Base-by-base conservation (phyloP, 2,797 vertebrate genomes). In the Darevskia mixta region DNA sequence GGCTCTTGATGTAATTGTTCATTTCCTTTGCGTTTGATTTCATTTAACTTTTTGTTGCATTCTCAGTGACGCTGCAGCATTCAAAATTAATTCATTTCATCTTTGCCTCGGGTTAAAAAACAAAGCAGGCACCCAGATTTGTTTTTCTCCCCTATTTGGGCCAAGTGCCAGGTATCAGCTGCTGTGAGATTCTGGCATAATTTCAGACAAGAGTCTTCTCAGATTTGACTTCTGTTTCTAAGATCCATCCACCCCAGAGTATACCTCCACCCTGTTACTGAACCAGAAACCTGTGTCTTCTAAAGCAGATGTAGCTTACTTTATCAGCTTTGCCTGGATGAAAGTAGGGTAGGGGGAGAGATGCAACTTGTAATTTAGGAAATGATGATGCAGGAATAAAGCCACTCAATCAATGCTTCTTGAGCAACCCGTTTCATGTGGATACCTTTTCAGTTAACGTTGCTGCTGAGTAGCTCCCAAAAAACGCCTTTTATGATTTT, bases 231-330 rank as follows among this genome's bases (percentile, higher is more conserved):
- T 1, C 27, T 13, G 23, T 18, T 27, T 35, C 29, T 79, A 88
- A 85, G 86, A 83, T 80, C 49, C 13, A 58, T 87, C 89, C 87
- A 86, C n/a, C 43, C 88, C 81, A 92, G 92, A 92, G 87, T 91
- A 87, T 5, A 83, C 91, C 90, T 94, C 92, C 91, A 88, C 91
- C 94, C 86, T 91, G 90, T 94, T 94, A 88, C 91, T 87, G 90
- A 90, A 83, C 71, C 32, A 90, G 82, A 93, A 90, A 93, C 82
- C 38, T 89, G 76, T 0, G 43, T 49, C 18, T 73, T 90, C 76
- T 23, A n/a, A 85, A 90, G 58, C 8, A 81, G 64, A 9, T 90
- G 23, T 45, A 41, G 5, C 55, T 20, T 20, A 20, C 66, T 86
- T 87, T 79, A 61, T 79, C 76, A 64, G 18, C 23, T 80, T 32